Base-by-base conservation (phyloP, 2,113 vertebrate genomes). In the Hemichromis elongatus region DNA sequence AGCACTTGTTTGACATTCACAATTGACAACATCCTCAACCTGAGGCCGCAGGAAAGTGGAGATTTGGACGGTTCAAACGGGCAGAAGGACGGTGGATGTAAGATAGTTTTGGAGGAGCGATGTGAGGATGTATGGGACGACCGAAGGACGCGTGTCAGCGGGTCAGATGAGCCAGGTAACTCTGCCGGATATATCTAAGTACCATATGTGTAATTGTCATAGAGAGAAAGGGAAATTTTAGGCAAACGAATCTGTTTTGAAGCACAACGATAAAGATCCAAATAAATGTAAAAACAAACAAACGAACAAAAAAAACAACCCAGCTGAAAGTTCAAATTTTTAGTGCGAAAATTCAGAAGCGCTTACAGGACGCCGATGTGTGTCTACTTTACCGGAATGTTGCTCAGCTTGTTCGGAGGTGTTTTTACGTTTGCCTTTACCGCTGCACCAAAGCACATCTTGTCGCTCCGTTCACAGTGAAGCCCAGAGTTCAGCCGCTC, bases 1-100 rank as follows among this genome's bases (percentile, higher is more conserved):
- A 90, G 93, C 81, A 88, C 94, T 57, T 94, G 95, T 73, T 81
- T 96, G 75, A 96, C 94, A 9, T 96, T 97, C 90, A 96, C 96
- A 42, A 97, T 97, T 11, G 96, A 97, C 86, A 94, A 87, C 83
- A 97, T 97, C 85, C 95, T 97, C 7, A 96, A 96, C 90, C 87
- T 96, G 70, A 95, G 92, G 86, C 90, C 91, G 70, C 86, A 42
- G 77, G 89, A 81, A 82, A 18, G 47, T 19, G 87, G 79, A 11
- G 85, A 92, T 30, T 53, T 18, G 6, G 88, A 88, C 6, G 81
- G 54, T 4, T 3, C 63, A 0, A 40, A 66, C 85, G 52, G 47
- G 63, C 88, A 81, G 81, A 75, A 33, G 53, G 88, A 59, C 28
- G 4, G 19, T 30, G 86, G 83, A 57, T 75, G 83, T 77, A 92